Base-by-base conservation (phyloP, 2,888 invertebrate genomes). In the Mongoloraphidia duomilia region DNA sequence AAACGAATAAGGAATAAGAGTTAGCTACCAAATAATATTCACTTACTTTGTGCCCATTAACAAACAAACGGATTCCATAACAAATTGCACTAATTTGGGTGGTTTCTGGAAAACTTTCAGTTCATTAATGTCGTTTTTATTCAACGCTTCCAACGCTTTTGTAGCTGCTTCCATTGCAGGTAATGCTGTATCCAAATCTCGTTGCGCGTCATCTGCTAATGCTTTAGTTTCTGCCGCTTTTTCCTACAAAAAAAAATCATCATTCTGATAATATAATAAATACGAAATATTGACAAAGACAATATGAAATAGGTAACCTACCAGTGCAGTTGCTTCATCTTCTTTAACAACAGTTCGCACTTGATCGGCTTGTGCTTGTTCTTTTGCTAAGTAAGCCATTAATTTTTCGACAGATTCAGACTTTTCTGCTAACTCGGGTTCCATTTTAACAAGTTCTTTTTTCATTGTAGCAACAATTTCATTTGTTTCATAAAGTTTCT, bases 61-160 rank as follows among this genome's bases (percentile, higher is more conserved):
- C 52, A 92, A 77, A 65, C 90, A 90, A 9, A 94, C 85, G 9
- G 92, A 84, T 66, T 94, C 93, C 90, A 94, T 89, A 3, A 92
- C 92, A 57, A 87, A 88, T 53, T 81, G 79, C 8, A 94, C 92
- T 9, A 93, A 69, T 13, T 79, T 76, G 0, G 94, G 93, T 0
- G 93, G 93, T 59, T 90, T 89, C 56, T 83, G 82, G 63, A 92
- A 92, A 0, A 88, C 90, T 60, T 86, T 82, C 46, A 94, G 69
- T 65, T 94, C 93, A 63, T 89, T 86, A 48, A 94, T 90, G 61
- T 94, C 93, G 37, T 80, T 84, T 64, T 93, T 93, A 61, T 90
- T 92, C 12, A 94, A 70, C 0, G 86, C 75, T 60, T 89, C 84
- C 0, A 94, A 70, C 0, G 93, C 90, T 59, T 83, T 82, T 52